phyloP scores from a whole-genome alignment of 2,797 vertebrate species.

The Periparus ater region DNA sequence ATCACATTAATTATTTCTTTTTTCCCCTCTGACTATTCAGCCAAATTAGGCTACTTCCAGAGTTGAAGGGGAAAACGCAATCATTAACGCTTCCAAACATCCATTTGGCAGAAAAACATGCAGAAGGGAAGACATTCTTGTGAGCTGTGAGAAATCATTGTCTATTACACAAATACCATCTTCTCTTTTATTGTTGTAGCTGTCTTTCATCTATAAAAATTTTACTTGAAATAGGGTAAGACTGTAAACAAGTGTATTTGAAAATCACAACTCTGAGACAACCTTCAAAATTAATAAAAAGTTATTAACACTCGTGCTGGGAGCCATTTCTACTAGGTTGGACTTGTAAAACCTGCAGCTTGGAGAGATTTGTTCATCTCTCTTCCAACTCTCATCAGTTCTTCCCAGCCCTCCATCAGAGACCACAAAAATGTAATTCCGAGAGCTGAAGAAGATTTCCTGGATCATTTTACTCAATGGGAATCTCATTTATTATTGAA shows the following conservation, averaged over 20 bases:
- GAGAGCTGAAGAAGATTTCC: slow-evolving; percentile 15
- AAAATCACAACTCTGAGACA: background rate
- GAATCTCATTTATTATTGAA: slow-evolving; percentile 68
- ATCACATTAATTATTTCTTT: slow-evolving; percentile 7
- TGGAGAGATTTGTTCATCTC: background rate
- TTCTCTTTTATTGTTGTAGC: background rate
- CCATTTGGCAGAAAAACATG: background rate
- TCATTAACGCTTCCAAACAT: slow-evolving; percentile 58
- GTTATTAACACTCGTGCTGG: background rate
- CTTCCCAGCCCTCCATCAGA: background rate
- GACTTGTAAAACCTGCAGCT: background rate
- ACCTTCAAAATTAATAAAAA: background rate
- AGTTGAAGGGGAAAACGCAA: slow-evolving; percentile 31
- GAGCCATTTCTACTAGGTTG: background rate
- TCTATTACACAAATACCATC: background rate
- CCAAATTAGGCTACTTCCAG: slow-evolving; percentile 56
- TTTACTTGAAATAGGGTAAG: background rate
- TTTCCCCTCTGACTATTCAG: slow-evolving; percentile 35
- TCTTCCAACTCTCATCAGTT: background rate
- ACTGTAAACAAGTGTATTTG: background rate
- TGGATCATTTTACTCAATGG: slow-evolving; percentile 52
- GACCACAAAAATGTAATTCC: background rate
- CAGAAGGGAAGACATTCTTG: background rate
- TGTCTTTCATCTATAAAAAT: background rate
- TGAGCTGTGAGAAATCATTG: background rate